Evolutionary conservation across 2,797 vertebrate genomes (phyloP).

Genomic region (Betta splendens): DNA sequence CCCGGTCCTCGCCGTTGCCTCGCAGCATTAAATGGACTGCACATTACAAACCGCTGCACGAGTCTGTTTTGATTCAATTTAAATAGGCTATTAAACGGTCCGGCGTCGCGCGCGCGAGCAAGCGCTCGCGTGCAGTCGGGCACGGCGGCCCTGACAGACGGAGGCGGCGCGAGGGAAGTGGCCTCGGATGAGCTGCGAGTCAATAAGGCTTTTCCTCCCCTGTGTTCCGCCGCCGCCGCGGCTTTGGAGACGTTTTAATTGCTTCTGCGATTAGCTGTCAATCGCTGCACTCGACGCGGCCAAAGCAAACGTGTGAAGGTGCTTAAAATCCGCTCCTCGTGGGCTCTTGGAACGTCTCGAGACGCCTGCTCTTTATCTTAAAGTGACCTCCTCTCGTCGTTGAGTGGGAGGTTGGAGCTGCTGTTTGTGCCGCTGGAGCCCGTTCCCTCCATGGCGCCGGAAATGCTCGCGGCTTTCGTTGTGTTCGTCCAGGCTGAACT

Average conservation of each 20-base stretch:
- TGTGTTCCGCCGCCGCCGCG: constrained; percentile 33
- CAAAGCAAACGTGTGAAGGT: constrained; percentile 33
- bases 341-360: constrained; percentile 12
- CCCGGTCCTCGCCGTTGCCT: constrained; percentile 3
- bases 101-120: constrained; percentile 13
- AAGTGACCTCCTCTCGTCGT: constrained; percentile 55
- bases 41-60: neutral
- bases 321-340: constrained; percentile 22
- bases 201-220: constrained; percentile 27
- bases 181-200: constrained; percentile 17
- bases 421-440: constrained; percentile 38
- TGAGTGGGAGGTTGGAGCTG: constrained; percentile 27
- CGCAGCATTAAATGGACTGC: constrained; percentile 13
- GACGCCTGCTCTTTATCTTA: constrained; percentile 49
- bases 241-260: constrained; percentile 53
- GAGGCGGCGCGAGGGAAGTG: constrained; percentile 3
- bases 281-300: constrained; percentile 14
- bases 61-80: constrained; percentile 2
- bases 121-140: constrained; percentile 9
- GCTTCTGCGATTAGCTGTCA: constrained; percentile 30
- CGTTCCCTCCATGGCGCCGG: constrained; percentile 49
- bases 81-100: constrained; percentile 25
- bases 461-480: constrained; percentile 30
- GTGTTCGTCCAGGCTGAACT: constrained; percentile 16
- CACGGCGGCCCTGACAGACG: neutral